Evolutionary conservation across 2,113 vertebrate species (phyloP).

Genomic region (Bujurquina vittata): DNA sequence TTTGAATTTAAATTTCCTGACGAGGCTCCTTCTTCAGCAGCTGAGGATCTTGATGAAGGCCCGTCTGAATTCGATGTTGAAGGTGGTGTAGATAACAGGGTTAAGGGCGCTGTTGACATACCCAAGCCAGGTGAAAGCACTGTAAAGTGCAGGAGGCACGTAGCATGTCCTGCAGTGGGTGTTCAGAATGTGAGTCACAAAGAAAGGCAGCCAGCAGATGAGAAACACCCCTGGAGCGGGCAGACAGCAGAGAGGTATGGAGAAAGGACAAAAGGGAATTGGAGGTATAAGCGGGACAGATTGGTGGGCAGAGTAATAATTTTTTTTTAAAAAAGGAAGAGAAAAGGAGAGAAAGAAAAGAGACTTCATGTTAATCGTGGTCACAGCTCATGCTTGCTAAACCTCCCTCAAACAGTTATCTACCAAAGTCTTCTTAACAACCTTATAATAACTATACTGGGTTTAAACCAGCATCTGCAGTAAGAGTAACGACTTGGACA

Average conservation of each 20-base stretch:
- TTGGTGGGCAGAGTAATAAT: background rate
- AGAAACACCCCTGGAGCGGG: constrained; percentile 87
- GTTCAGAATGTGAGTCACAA: constrained; percentile 93
- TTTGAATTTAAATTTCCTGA: constrained; percentile 49
- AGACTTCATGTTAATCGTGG: background rate
- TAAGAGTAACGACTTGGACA: background rate
- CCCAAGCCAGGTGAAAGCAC: constrained; percentile 93
- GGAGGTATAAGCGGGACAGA: background rate
- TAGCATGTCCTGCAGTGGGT: constrained; percentile 89
- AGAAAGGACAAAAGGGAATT: constrained; percentile 8
- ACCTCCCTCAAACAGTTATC: background rate
- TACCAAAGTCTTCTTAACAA: background rate
- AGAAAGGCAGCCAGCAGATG: constrained; percentile 96
- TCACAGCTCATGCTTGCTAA: background rate
- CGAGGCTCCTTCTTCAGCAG: constrained; percentile 75
- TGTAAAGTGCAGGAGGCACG: constrained; percentile 87
- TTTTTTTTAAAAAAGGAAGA: background rate
- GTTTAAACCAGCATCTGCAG: background rate
- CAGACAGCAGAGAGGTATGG: constrained; percentile 17
- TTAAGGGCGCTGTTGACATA: constrained; percentile 95
- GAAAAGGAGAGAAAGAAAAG: constrained; percentile 4
- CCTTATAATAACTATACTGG: background rate
- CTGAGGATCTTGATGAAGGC: constrained; percentile 95
- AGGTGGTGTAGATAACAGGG: constrained; percentile 94
- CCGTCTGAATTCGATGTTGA: constrained; percentile 92